These are phyloP conservation scores for Caenorhabditis doughertyi DNA, from an alignment of 2,888 invertebrate species.

Conservation along the genomic window DNA sequence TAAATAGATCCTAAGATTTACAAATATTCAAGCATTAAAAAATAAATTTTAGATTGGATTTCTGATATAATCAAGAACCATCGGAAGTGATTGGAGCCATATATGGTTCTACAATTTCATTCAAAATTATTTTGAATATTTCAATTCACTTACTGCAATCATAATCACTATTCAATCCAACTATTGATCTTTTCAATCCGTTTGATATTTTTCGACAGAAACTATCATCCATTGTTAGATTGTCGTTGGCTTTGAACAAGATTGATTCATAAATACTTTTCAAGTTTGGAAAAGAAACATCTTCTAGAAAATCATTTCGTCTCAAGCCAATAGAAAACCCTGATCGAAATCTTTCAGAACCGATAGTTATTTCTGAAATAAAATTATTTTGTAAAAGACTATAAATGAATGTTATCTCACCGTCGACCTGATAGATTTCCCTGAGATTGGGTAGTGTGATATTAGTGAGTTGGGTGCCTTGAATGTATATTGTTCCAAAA, in stretches of 20 bases:
- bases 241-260: background rate
- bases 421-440: slow-evolving; percentile 34
- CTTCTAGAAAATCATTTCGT: slow-evolving; percentile 22
- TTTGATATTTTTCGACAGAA: slow-evolving; percentile 19
- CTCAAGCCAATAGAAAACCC: background rate
- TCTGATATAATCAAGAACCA: background rate
- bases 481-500: slow-evolving; percentile 31
- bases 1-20: no score
- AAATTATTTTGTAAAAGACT: background rate
- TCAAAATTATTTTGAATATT: background rate
- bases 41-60: background rate
- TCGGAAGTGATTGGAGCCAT: background rate
- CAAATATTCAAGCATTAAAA: background rate
- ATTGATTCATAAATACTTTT: background rate
- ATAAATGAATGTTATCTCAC: background rate
- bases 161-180: slow-evolving; percentile 14
- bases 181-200: background rate
- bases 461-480: slow-evolving; percentile 14
- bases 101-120: background rate
- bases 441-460: slow-evolving; percentile 31
- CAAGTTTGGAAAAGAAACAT: slow-evolving; percentile 25
- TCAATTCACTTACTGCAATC: slow-evolving; percentile 30
- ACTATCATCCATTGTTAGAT: slow-evolving; percentile 22
- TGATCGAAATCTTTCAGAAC: background rate
- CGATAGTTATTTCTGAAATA: background rate